Conservation (phyloP, 2,113 vertebrate species). For the Tinamus guttatus region DNA sequence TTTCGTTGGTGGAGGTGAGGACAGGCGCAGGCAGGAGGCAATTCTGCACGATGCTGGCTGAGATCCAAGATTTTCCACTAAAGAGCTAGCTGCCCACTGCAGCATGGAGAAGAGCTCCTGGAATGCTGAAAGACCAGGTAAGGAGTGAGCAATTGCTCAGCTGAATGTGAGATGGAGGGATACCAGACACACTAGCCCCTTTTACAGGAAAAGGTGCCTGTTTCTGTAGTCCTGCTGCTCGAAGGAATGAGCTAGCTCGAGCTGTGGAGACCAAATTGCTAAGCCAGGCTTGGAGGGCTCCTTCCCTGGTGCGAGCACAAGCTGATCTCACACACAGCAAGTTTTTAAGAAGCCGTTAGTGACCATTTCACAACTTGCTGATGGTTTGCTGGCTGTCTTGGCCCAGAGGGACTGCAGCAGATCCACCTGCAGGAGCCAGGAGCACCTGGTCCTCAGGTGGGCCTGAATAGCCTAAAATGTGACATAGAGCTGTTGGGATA, state of each 20-base stretch:
- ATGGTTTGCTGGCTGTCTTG: too few species aligned
- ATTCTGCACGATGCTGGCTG: not conserved
- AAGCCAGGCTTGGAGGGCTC: too few species aligned
- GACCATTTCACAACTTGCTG: not conserved
- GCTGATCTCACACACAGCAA: not conserved
- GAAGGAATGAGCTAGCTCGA: not conserved
- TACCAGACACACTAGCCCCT: not conserved
- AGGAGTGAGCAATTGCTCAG: not conserved
- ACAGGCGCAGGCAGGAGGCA: not conserved
- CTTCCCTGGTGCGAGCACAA: too few species aligned
- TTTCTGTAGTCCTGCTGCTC: not conserved
- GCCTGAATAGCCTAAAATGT: not conserved
- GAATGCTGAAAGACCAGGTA: not conserved
- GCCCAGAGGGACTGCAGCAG: not conserved
- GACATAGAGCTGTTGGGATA: not conserved
- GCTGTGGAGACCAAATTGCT: not conserved
- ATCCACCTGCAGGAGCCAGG: not conserved
- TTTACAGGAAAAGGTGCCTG: not conserved
- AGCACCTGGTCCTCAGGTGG: not conserved
- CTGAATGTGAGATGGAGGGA: not conserved
- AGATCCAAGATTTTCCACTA: not conserved
- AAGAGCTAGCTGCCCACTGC: not conserved
- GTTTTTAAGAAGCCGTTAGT: not conserved
- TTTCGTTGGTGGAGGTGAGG: not conserved
- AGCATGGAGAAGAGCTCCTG: too few species aligned